These are phyloP conservation scores for Mesembrinibis cayennensis DNA, from an alignment of 2,113 vertebrate species.

Conservation along the genomic window DNA sequence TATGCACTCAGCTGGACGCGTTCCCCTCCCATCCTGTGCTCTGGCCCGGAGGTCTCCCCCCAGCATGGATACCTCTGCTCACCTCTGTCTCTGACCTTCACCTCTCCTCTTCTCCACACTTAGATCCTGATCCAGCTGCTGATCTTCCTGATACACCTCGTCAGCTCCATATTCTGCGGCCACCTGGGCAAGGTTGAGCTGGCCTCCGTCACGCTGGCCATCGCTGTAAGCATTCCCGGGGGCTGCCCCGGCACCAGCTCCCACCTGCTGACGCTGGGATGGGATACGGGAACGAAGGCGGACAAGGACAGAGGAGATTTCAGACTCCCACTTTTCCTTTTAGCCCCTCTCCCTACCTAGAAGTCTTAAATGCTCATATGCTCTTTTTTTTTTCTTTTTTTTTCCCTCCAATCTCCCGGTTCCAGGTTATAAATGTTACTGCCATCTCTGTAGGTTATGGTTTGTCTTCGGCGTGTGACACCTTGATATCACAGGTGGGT, in stretches of 20 bases:
- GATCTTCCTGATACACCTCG: constrained; percentile 68
- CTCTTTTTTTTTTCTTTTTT: not conserved
- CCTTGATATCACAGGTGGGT: constrained; percentile 78
- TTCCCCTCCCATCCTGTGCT: not conserved
- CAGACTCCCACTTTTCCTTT: not conserved
- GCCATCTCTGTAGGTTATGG: constrained; percentile 72
- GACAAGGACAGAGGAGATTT: not conserved
- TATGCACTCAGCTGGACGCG: too few relatives aligned
- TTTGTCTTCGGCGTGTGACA: constrained; percentile 73
- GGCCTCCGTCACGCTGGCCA: constrained; percentile 69
- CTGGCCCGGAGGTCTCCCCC: not conserved
- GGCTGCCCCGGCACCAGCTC: not conserved
- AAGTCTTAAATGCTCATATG: not conserved
- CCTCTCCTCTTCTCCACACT: not conserved
- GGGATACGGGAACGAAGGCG: rapidly evolving
- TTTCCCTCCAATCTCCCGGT: not conserved
- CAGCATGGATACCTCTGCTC: not conserved
- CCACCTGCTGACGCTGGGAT: not conserved
- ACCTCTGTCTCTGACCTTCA: not conserved
- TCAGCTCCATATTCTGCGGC: constrained; percentile 78
- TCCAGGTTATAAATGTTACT: constrained; percentile 74
- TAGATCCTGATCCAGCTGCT: constrained; percentile 73
- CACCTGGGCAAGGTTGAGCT: constrained; percentile 77
- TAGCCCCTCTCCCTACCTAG: not conserved
- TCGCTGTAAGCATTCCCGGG: constrained; percentile 61